These are phyloP conservation scores for Chrysomallon squamiferum DNA, from an alignment of 1,140 invertebrate genomes.

Conservation along the genomic window DNA sequence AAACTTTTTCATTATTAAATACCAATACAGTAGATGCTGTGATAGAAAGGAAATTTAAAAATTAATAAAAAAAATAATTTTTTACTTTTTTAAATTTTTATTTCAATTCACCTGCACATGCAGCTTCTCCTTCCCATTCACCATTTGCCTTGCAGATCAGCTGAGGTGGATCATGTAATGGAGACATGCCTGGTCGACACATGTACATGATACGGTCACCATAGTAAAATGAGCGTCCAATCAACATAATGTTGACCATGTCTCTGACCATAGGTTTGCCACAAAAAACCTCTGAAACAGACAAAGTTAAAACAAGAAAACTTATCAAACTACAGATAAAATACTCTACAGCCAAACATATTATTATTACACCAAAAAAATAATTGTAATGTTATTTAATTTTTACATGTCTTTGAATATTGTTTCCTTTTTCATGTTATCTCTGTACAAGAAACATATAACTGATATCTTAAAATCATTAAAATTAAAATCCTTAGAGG, in stretches of 20 bases:
- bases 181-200: constrained; percentile 61
- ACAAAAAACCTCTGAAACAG: constrained; percentile 63
- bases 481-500: too few species aligned
- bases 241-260: constrained; percentile 50
- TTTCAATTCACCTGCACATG: constrained; percentile 50
- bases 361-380: background rate
- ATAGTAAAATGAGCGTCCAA: constrained; percentile 65
- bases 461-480: too few species aligned
- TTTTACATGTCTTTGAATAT: too few species aligned
- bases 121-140: constrained; percentile 57
- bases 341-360: background rate
- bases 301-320: background rate
- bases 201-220: constrained; percentile 63
- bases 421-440: too few species aligned
- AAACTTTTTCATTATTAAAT: too few species aligned
- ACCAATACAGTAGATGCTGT: too few species aligned
- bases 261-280: constrained; percentile 49
- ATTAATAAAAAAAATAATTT: too few species aligned
- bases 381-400: too few species aligned
- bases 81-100: too few species aligned
- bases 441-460: too few species aligned
- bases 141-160: constrained; percentile 57
- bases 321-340: background rate
- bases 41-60: too few species aligned
- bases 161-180: constrained; percentile 42